A percentile compares a stretch with the other conserved stretches of the same genome.
These are phyloP conservation scores for Melitaea athalia DNA, from an alignment of 2,888 invertebrate genomes.

Conservation along the genomic window DNA sequence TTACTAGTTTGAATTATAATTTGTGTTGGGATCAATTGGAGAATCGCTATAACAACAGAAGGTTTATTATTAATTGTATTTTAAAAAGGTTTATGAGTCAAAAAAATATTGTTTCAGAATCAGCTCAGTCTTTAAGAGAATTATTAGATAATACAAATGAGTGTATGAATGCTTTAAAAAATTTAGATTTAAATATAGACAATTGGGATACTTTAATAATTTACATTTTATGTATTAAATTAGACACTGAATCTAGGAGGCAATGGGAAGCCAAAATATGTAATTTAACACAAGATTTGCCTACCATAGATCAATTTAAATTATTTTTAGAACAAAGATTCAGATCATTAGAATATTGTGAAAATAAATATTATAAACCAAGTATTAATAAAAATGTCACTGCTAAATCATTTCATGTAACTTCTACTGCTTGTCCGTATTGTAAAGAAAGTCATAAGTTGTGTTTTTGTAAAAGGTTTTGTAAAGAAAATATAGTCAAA, in stretches of 20 bases:
- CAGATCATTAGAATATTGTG: constrained; percentile 37
- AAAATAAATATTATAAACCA: neutral
- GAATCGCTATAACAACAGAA: constrained; percentile 40
- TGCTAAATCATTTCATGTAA: constrained; percentile 11
- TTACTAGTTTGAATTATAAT: neutral
- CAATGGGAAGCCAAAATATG: constrained; percentile 38
- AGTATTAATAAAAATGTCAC: neutral
- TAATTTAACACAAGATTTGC: constrained; percentile 36
- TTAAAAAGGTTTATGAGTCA: constrained; percentile 31
- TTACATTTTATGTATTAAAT: constrained; percentile 32
- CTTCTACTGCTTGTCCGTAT: constrained; percentile 34
- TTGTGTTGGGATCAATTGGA: constrained; percentile 39
- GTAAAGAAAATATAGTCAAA: constrained; percentile 24
- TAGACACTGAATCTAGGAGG: constrained; percentile 38
- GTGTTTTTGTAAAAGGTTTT: constrained; percentile 39
- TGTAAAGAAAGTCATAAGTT: constrained; percentile 42
- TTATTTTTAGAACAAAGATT: constrained; percentile 39
- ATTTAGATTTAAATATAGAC: constrained; percentile 30
- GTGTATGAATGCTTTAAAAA: constrained; percentile 35
- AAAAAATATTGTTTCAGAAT: constrained; percentile 27
- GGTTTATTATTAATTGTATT: constrained; percentile 35
- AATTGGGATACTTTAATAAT: constrained; percentile 42
- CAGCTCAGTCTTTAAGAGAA: constrained; percentile 19
- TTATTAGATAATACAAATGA: constrained; percentile 38
- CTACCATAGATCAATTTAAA: constrained; percentile 38